These are phyloP conservation scores for Drosophila emarginata DNA, from an alignment of 2,888 invertebrate genomes.

Conservation along the genomic window DNA sequence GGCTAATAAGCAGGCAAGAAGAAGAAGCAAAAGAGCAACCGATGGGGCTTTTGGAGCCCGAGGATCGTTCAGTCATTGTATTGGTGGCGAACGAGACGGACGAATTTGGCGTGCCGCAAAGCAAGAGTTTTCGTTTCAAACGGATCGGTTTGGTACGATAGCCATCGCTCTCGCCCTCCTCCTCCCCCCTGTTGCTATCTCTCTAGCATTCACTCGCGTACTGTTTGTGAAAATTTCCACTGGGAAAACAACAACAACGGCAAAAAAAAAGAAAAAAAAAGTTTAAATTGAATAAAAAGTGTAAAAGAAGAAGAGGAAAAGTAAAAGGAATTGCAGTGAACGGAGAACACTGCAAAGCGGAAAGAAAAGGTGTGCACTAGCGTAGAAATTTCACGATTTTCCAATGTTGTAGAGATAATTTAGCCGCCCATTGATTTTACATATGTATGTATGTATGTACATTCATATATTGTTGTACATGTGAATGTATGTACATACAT, in stretches of 20 bases:
- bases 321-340: conserved; percentile 22
- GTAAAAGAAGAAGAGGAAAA: conserved; percentile 32
- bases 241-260: conserved; percentile 50
- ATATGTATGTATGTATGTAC: conserved; percentile 15
- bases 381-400: conserved; percentile 32
- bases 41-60: conserved; percentile 60
- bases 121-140: conserved; percentile 54
- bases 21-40: conserved; percentile 51
- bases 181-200: conserved; percentile 33
- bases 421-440: conserved; percentile 41
- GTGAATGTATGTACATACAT: too few relatives aligned
- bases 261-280: conserved; percentile 47
- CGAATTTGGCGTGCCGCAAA: conserved; percentile 68
- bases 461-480: conserved; percentile 8
- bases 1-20: conserved; percentile 59
- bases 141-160: conserved; percentile 38
- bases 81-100: conserved; percentile 76
- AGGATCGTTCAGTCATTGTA: conserved; percentile 76
- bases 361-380: conserved; percentile 48
- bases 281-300: conserved; percentile 54
- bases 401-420: conserved; percentile 47
- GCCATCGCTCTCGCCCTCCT: conserved; percentile 30
- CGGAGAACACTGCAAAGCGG: conserved; percentile 10
- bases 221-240: conserved; percentile 71
- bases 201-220: conserved; percentile 41